Evolutionary conservation across 2,888 invertebrate genomes (phyloP).

Genomic region (Parthenolecanium corni): DNA sequence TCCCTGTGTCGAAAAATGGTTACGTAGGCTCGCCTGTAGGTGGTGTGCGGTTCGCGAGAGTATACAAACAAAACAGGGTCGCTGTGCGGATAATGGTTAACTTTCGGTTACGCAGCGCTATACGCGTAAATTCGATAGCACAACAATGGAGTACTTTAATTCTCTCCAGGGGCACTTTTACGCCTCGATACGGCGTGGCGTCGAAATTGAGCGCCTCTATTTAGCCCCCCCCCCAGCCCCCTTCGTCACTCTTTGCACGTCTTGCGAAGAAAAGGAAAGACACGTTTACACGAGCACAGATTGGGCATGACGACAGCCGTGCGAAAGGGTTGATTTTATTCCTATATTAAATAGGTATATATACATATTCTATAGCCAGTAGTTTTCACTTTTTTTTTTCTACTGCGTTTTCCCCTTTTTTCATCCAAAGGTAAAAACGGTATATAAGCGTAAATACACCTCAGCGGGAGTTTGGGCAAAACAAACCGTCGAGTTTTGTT

Average conservation of each 20-base stretch:
- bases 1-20: too few species aligned
- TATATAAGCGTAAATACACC: constrained; percentile 22
- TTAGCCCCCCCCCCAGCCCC: not conserved
- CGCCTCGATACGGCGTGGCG: constrained; percentile 12
- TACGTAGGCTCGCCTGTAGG: too few species aligned
- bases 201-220: constrained; percentile 10
- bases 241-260: too few species aligned
- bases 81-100: constrained; percentile 22
- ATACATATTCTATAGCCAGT: constrained; percentile 1
- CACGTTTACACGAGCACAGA: too few species aligned
- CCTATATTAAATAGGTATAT: too few species aligned
- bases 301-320: too few species aligned
- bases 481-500: constrained; percentile 19
- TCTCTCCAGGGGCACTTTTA: constrained; percentile 26
- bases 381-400: too few species aligned
- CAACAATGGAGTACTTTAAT: constrained; percentile 28
- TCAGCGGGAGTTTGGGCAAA: constrained; percentile 22
- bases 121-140: constrained; percentile 26
- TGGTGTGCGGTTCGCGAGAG: constrained; percentile 12
- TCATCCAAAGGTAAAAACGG: constrained; percentile 20
- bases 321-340: too few species aligned
- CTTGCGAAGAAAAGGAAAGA: constrained; percentile 9
- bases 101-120: constrained; percentile 29
- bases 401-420: too few species aligned
- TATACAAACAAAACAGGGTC: not conserved